Conservation (phyloP, 2,888 invertebrate genomes). For the Chalcosyrphus nemorum region DNA sequence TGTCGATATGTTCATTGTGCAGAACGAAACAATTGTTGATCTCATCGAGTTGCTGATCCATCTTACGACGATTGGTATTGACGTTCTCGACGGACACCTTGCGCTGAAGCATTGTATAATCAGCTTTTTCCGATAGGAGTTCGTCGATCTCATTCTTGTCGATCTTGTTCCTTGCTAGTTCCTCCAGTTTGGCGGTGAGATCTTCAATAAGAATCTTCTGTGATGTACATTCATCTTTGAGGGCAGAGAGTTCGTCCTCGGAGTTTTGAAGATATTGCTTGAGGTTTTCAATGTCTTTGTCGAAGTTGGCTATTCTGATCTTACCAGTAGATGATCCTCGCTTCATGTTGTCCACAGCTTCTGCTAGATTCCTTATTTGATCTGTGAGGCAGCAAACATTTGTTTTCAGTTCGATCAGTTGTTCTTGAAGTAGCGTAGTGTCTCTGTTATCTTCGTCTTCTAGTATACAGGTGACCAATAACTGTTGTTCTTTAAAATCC, state of each 20-base stretch:
- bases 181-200: conserved; percentile 64
- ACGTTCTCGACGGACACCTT: conserved; percentile 90
- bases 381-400: conserved; percentile 12
- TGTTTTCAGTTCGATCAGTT: conserved; percentile 33
- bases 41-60: conserved; percentile 78
- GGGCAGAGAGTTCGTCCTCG: not conserved
- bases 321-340: not conserved
- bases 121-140: conserved; percentile 89
- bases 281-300: not conserved
- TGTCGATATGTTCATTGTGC: conserved; percentile 77
- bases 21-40: conserved; percentile 75
- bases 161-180: conserved; percentile 86
- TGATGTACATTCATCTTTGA: not conserved
- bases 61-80: conserved; percentile 83
- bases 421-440: not conserved
- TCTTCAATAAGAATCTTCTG: conserved; percentile 2
- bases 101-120: conserved; percentile 86
- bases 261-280: not conserved
- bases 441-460: too few relatives aligned
- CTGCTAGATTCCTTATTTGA: not conserved
- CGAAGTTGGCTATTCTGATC: not conserved
- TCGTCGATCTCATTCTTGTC: conserved; percentile 88
- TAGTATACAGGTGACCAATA: not conserved
- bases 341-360: not conserved
- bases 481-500: not conserved